Base-by-base conservation (phyloP, 2,113 vertebrate genomes). In the Agelaius tricolor region DNA sequence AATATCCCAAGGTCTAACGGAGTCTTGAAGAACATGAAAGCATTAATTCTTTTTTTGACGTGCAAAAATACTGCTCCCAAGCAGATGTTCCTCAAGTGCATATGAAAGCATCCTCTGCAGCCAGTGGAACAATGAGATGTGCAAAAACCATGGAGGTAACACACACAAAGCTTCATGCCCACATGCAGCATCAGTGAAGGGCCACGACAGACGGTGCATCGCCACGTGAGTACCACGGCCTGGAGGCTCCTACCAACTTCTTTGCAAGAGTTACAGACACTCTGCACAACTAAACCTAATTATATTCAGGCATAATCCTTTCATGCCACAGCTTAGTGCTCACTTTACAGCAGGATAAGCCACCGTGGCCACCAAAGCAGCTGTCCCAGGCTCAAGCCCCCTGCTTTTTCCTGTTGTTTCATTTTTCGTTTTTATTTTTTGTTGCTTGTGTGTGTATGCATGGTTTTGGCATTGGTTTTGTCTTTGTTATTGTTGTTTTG, bases 171-270 rank as follows among this genome's bases (percentile, higher is more conserved):
- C n/a, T 59, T 52, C 52, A 3, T 1, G 10, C 33, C 55, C 54
- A 7, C 0, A 0, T 12, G 51, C 37, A 24, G 39, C 30, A 61
- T 5, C 87, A n/a, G n/a, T 4, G 2, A 59, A 2, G 46, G 47
- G 63, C 41, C 77, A 19, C 0, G 2, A 23, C 10, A 8, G 0
- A 1, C 0, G 0, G 15, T 3, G 11, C 30, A 8, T 43, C 54
- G 3, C 37, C 0, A 0, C 8, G 8, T 11, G 2, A 71, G 66
- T 65, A 37, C 12, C 54, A 11, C 6, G 26, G 79, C 54, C 46
- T 33, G 21, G 19, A 66, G 3, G 2, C 46, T 73, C 46, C 51
- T 15, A 66, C 39, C 39, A 28, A 26, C 43, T 71, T 20, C 80
- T 72, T 3, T 2, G 5, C 35, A 15, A 55, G 81, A 68, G 19